Evolutionary conservation across 2,113 vertebrate genomes (phyloP), one percentile per base, ranked within the genome.

Genomic region (Scomber scombrus): DNA sequence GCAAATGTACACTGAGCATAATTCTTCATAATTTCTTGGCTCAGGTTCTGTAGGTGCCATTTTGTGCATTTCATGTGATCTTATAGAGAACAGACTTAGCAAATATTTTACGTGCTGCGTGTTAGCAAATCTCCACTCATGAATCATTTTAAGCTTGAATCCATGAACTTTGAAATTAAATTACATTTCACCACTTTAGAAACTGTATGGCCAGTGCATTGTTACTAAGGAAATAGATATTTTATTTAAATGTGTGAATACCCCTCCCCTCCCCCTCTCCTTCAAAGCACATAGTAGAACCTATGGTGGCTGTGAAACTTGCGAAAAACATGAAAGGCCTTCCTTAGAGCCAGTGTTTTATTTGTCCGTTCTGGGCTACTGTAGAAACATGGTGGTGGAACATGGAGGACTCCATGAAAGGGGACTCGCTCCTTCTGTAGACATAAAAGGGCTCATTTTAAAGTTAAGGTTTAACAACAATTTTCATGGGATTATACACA

Each of bases 51-150:
- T 78, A 71, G 65, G 65, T 82, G 56, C 29, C 54, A n/a, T 3
- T 1, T 84, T 40, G 75, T 16, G 11, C 49, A 64, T 55, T 77
- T 74, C 31, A 84, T 49, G 21, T 64, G 46, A 18, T 58, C 18
- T 68, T 63, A 54, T 61, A 85, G 46, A 82, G 75, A 78, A 49
- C 19, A 40, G 47, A 40, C 29, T 57, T 52, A 2, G 55, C 75
- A 86, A 76, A 88, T 81, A 72, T 65, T 71, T 76, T 60, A 66
- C 71, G 46, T 66, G 67, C 77, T 55, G 75, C 61, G 49, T 69
- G 49, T 13, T 84, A 75, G 55, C 82, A 82, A 55, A 61, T 52
- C 23, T 68, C 71, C 56, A 62, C 58, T 54, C 58, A 75, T 80
- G 75, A 82, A 61, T 85, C 75, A 78, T 21, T 75, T 67, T 62